Base-by-base conservation (phyloP, 2,888 invertebrate species). In the Nysson spinosus region DNA sequence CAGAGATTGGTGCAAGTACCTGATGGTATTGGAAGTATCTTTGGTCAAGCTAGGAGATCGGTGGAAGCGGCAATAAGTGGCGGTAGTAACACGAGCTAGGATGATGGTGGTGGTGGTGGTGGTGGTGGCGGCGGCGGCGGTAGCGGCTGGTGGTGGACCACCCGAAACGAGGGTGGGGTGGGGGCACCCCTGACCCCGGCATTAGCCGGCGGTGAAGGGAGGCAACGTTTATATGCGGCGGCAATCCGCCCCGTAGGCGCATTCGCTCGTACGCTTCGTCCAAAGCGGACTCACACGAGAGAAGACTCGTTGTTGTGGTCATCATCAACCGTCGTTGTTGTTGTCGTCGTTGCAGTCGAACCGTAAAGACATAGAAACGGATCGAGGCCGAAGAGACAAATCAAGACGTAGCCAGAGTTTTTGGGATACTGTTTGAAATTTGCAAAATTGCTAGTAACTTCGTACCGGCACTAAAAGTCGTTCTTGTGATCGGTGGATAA, bases 201-300 rank as follows among this genome's bases (percentile, higher is more conserved):
- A 69, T 75, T 65, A 71, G 69, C 40, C 75, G 76, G 72, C 82
- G 81, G 87, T 87, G 87, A 87, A 87, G 87, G 87, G 87, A 87
- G 85, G 86, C 81, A 85, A 85, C 86, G 85, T 85, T 87, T 87
- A 87, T 86, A 87, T 84, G 84, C 84, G 76, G 79, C 81, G 71
- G 78, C 83, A 82, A 85, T 82, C 82, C 82, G 86, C 86, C 86
- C 87, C 78, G 82, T 83, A 78, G 81, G 79, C 86, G 85, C 87
- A 87, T 87, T 87, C 86, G 86, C 86, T 86, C 84, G 85, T 84
- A 85, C 85, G 85, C 86, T 83, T 83, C 83, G 83, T 84, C 77
- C 82, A 83, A 82, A 84, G 84, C 83, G 83, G 80, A 79, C 77
- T 76, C 66, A 71, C 68, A 69, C 73, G 72, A 75, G 76, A 78